These are phyloP conservation scores for Campylomormyrus numenius DNA, from an alignment of 2,113 vertebrate genomes.

Conservation along the genomic window DNA sequence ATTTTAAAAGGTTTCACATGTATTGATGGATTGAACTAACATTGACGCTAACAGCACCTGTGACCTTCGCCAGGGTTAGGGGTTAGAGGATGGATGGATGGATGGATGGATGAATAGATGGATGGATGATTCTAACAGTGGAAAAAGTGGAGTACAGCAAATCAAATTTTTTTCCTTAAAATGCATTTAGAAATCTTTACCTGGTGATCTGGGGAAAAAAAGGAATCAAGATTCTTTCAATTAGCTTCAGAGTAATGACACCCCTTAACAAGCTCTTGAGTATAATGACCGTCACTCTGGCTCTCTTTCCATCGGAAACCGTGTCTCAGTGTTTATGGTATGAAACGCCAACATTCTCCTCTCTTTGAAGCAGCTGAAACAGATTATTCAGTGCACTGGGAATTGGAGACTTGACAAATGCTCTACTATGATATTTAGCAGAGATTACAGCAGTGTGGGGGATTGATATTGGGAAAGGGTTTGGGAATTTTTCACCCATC, in stretches of 20 bases:
- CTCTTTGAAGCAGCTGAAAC: conserved; percentile 21
- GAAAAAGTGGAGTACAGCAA: not conserved
- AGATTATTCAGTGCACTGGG: not conserved
- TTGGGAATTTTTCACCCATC: not conserved
- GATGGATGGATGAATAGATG: not conserved
- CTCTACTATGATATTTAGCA: not conserved
- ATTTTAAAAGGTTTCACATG: not conserved
- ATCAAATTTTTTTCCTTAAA: not conserved
- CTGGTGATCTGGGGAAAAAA: not conserved
- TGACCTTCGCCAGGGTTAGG: not conserved
- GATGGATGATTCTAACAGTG: not conserved
- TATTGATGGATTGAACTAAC: not conserved
- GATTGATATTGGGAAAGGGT: not conserved
- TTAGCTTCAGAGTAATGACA: not conserved
- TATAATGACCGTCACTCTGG: conserved; percentile 42
- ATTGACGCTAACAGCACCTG: not conserved
- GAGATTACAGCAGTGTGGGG: not conserved
- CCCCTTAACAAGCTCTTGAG: conserved; percentile 36
- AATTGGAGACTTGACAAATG: not conserved
- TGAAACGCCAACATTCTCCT: conserved; percentile 19
- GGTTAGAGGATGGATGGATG: not conserved
- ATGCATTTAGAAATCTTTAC: not conserved
- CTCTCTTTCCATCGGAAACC: conserved; percentile 33
- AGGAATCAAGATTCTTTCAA: not conserved
- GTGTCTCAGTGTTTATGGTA: conserved; percentile 34